Evolutionary conservation across 2,888 invertebrate species (phyloP), one percentile per base, ranked within the genome.

Genomic region (Thumatha senex): DNA sequence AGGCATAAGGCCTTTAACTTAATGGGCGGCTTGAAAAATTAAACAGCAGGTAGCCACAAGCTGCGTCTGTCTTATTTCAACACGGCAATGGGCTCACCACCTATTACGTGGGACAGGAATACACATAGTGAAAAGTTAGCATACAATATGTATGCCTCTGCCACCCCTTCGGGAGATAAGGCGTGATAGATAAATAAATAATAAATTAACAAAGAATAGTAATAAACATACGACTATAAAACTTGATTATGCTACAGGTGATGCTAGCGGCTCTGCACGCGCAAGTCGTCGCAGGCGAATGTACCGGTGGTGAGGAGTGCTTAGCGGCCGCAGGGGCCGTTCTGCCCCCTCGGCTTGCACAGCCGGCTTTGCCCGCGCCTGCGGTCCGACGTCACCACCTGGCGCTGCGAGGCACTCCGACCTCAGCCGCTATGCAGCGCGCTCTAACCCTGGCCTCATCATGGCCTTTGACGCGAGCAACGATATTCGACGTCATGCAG

Each of bases 401-500:
- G 80, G 96, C 97, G 35, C 92, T 98, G 64, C 93, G 96, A 47
- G 97, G 98, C 56, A 97, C 98, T 93, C 94, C 96, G 38, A 93
- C 97, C 0, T 94, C 95, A 8, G 96, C 97, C 78, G 97, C 98
- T 15, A 97, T 98, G 87, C 96, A 98, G 80, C 95, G 98, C 8
- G 98, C 98, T 80, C 93, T 98, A 46, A 98, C 98, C 78, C 93
- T 98, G 15, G 97, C 98, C 58, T 96, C 96, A 80, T 96, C 96
- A 60, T 98, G 98, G 98, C 98, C 98, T 30, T 92, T 98, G 48
- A 97, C 98, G 61, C 94, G 96, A 63, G 98, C 98, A 12, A 98
- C 98, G 42, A 96, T 98, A 74, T 98, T 97, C 80, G 98, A 98
- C 82, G 98, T 98, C 38, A 97, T 97, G 95, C 98, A 98, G 95